These are phyloP conservation scores for Tetragonula clypearis DNA, from an alignment of 1,140 invertebrate species.

Conservation along the genomic window DNA sequence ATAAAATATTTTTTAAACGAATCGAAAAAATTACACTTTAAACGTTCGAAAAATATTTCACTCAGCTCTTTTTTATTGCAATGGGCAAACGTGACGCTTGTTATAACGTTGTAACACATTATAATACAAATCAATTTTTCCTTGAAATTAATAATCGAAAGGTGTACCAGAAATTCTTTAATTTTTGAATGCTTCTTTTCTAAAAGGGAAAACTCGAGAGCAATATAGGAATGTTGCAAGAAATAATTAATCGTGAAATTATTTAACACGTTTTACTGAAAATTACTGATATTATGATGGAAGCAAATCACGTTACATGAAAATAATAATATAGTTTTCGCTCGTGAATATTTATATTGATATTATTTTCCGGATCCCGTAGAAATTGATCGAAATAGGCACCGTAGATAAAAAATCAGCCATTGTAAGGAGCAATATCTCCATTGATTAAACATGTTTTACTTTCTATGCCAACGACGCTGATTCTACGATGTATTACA, in stretches of 20 bases:
- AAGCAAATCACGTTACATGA: neutral
- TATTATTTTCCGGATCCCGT: neutral
- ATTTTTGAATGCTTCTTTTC: neutral
- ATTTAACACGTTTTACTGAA: neutral
- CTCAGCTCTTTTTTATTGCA: neutral
- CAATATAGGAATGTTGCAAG: conserved; percentile 3
- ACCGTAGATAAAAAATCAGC: conserved; percentile 19
- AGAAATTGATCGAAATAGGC: too few species aligned
- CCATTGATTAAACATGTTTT: conserved; percentile 62
- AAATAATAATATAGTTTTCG: neutral
- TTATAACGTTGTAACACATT: neutral
- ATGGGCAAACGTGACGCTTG: neutral
- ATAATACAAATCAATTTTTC: neutral
- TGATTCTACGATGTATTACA: conserved; percentile 32
- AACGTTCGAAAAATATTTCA: neutral
- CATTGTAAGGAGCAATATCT: conserved; percentile 41
- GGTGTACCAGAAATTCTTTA: neutral
- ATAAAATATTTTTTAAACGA: neutral
- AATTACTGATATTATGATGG: neutral
- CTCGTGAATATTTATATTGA: neutral
- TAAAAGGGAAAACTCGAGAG: neutral
- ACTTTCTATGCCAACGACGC: conserved; percentile 55
- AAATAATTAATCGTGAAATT: neutral
- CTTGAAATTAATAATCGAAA: neutral
- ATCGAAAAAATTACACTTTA: neutral